Evolutionary conservation across 2,113 vertebrate species (phyloP), one percentile per base, ranked within the genome.

Genomic region (Piaya cayana): DNA sequence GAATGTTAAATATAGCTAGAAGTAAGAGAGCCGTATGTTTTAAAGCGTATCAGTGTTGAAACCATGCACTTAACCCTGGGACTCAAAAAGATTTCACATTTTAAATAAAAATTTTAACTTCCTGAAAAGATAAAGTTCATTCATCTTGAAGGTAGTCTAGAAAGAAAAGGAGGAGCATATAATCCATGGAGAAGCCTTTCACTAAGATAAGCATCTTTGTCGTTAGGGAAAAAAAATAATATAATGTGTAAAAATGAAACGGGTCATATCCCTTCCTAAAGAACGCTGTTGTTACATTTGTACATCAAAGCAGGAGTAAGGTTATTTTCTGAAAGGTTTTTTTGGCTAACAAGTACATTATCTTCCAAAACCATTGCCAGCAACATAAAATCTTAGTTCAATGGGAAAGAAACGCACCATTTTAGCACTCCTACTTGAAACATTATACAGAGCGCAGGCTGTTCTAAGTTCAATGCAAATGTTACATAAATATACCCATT

Each of bases 21-120:
- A 96, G 64, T 96, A 92, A 94, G 92, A 95, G 23, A 93, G 69
- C 93, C 85, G 92, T 94, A 95, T 95, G 94, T 94, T 94, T 94
- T 76, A 55, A 92, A 86, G 39, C 10, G 0, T 78, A 93, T 84
- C 80, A 76, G n/a, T 77, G 84, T 93, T 93, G 79, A 94, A 96
- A 95, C 71, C 27, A 11, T 86, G 79, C 87, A 90, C 71, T 95
- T 94, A 95, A 88, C 75, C 79, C 88, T 83, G 52, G 26, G 39
- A 92, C 92, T 90, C 90, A 65, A 80, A 71, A 86, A 86, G 85
- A 94, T 94, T 92, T 96, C 68, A 81, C 88, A 74, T 94, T 92
- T 95, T 92, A 94, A 95, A 90, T 86, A 86, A 93, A 93, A 95
- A 86, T n/a, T 6, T 69, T 85, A 37, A 92, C 90, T 94, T 96